phyloP scores from a whole-genome alignment of 2,797 vertebrate genomes.

The Acrossocheilus wenchowensis region DNA sequence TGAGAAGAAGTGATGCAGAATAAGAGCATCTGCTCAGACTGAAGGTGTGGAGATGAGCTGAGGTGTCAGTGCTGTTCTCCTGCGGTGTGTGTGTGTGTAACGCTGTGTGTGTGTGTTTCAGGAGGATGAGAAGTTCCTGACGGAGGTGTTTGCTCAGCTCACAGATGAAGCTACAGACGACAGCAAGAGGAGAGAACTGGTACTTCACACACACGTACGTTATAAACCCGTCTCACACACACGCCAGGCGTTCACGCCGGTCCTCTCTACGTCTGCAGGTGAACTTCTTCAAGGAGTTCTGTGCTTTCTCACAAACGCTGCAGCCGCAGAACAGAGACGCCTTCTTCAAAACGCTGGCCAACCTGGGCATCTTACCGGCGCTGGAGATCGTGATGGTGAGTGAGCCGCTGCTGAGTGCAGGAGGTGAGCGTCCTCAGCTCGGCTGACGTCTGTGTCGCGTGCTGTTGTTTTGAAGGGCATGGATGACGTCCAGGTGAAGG shows the following conservation, averaged over 20 bases:
- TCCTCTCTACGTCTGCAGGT: conserved; percentile 76
- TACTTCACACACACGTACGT: conserved; percentile 65
- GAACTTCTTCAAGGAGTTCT: conserved; percentile 99
- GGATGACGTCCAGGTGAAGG: conserved; percentile 97
- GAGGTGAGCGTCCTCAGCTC: background rate
- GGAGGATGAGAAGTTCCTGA: conserved; percentile 99
- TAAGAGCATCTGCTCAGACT: too few species aligned
- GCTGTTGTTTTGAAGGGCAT: conserved; percentile 83
- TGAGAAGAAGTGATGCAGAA: too few species aligned
- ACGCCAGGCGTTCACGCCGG: background rate
- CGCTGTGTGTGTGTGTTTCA: conserved; percentile 64
- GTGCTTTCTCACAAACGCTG: conserved; percentile 98
- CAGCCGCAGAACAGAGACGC: conserved; percentile 99
- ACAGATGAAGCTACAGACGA: conserved; percentile 98
- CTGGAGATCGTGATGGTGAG: conserved; percentile 98
- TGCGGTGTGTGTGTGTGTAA: background rate
- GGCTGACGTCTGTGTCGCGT: background rate
- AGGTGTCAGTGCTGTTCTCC: background rate
- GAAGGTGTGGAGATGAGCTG: too few species aligned
- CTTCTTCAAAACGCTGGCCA: conserved; percentile 99
- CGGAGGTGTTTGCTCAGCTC: conserved; percentile 99
- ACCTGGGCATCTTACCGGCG: conserved; percentile 97
- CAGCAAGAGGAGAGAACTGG: conserved; percentile 97
- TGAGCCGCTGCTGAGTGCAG: background rate
- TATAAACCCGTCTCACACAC: background rate